Base-by-base conservation (phyloP, 1,140 invertebrate genomes). In the Drosophila subobscura region DNA sequence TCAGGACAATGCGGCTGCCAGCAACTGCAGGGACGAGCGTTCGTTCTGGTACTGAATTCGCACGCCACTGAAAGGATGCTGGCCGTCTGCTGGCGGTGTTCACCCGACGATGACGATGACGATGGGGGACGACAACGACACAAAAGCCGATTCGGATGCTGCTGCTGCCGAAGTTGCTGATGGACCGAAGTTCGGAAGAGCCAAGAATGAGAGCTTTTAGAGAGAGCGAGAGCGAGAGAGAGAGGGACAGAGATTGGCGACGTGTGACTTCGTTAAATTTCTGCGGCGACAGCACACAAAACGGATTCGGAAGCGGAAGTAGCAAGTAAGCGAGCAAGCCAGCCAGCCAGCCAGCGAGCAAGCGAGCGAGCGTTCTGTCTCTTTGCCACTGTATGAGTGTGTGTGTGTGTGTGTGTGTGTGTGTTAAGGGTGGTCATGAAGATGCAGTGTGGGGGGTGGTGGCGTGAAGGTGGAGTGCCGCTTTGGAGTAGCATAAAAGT, bases 251-350 rank as follows among this genome's bases (percentile, higher is more conserved):
- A 42, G 54, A 78, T 66, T 64, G 76, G 60, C 72, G 72, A 74
- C 83, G 83, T 88, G 83, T 81, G 83, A 88, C 84, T 88, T 88
- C 83, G 83, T 88, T 88, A 88, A 88, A 88, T 85, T 88, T 88
- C 83, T 88, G 83, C 83, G 83, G 83, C 83, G 83, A 88, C 83
- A 88, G 83, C 83, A 88, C 83, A 88, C 83, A 88, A 88, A 88
- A 88, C 83, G 83, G 83, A 88, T 88, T 88, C 83, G 83, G 83
- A 88, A 88, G 78, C 83, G 83, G 83, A 88, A 88, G 83, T 83
- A 88, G 79, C 83, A 88, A 88, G 83, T 88, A 88, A 88, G 83
- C 79, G 84, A 89, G 80, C 79, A 73, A 83, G 67, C 33, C 33
- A 37, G 33, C 33, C 10, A 37, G 33, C 25, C 25, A 27, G 25